Evolutionary conservation across 2,113 vertebrate species (phyloP).

Genomic region (Zonotrichia leucophrys): DNA sequence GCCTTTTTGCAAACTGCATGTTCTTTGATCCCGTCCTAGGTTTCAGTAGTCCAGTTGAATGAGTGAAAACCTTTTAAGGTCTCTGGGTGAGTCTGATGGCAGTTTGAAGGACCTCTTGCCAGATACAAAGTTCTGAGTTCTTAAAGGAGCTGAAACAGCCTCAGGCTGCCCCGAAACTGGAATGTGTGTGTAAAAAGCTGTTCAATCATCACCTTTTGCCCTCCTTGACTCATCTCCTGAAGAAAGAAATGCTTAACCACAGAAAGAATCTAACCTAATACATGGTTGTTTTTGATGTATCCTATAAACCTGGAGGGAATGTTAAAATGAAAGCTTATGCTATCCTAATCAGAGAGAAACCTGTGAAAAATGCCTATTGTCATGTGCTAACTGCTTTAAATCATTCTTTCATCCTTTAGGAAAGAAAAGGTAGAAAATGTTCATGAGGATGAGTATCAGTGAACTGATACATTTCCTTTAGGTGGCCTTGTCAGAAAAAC

Average conservation of each 20-base stretch:
- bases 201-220: conserved; percentile 1
- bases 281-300: not conserved
- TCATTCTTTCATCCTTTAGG: not conserved
- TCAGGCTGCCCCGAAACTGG: not conserved
- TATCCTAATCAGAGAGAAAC: not conserved
- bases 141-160: conserved; percentile 32
- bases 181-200: not conserved
- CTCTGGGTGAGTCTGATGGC: not conserved
- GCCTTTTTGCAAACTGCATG: not conserved
- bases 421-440: not conserved
- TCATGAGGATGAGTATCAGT: not conserved
- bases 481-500: not conserved
- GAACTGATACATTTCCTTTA: not conserved
- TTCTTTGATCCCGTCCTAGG: not conserved
- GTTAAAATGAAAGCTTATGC: not conserved
- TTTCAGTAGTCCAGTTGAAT: not conserved
- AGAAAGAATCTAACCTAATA: not conserved
- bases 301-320: not conserved
- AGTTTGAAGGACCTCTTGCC: not conserved
- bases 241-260: conserved; percentile 41
- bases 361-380: not conserved
- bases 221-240: not conserved
- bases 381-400: not conserved
- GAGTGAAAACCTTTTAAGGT: conserved; percentile 8
- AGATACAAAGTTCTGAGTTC: not conserved